Evolutionary conservation across 2,797 vertebrate species (phyloP).

Genomic region (Catharus ustulatus): DNA sequence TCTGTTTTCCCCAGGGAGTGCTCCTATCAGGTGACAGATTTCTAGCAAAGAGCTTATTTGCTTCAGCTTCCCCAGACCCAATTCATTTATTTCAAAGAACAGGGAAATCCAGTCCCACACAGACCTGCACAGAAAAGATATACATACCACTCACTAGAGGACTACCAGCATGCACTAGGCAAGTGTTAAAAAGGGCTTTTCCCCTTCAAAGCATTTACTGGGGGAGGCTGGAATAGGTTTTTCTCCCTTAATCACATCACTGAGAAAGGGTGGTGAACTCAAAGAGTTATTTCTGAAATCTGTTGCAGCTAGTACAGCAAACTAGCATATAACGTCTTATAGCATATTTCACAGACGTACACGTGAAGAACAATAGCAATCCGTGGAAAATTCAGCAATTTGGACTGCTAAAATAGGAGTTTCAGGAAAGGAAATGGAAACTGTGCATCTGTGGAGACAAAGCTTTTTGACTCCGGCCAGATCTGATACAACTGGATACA

Average conservation of each 20-base stretch:
- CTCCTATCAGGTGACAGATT: background rate
- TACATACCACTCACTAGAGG: fast-evolving
- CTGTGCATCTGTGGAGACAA: background rate
- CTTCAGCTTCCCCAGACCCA: background rate
- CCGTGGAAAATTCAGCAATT: background rate
- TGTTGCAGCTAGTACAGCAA: background rate
- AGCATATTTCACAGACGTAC: background rate
- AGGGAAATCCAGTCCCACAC: background rate
- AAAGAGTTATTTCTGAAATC: background rate
- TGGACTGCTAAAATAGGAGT: background rate
- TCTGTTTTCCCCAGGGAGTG: background rate
- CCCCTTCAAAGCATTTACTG: background rate
- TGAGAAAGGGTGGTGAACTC: background rate
- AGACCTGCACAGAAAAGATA: background rate
- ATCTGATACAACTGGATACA: background rate
- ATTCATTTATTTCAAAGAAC: background rate
- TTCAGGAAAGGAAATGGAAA: background rate
- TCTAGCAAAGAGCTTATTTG: background rate
- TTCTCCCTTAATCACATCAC: background rate
- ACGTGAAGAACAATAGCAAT: background rate
- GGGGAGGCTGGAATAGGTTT: background rate
- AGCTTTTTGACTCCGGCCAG: background rate
- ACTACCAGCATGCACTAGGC: background rate
- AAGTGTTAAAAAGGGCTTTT: background rate
- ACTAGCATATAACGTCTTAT: background rate